Base-by-base conservation (phyloP, 30 jellyfish, hydroid and myxozoan genomes). In the Nemopilema nomurai region DNA sequence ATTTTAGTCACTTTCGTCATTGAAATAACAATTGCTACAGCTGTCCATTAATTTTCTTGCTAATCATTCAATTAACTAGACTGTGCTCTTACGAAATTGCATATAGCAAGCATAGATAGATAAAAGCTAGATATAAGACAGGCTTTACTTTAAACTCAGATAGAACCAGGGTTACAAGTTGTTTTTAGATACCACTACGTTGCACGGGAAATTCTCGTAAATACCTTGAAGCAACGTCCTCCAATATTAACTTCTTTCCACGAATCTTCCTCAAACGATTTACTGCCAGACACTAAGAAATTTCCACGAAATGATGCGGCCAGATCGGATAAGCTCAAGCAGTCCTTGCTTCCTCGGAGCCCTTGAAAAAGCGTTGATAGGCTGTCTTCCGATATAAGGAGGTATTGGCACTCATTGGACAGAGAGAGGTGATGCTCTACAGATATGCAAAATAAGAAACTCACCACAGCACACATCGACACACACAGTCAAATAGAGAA, bases 371-470 rank as follows among this genome's bases (percentile, higher is more conserved):
- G 57, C 33, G 29, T 64, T 25, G 24, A 18, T 16, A 82, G 28
- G 57, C 91, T 82, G 0, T 69, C 69, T 22, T 82, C 78, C 18
- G 91, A 82, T 72, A 82, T 62, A 30, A 82, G 62, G 29, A 82
- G 85, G 63, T 50, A 82, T 70, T 82, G 91, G 16, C 85, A 82
- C 41, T 69, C 91, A 49, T 82, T 82, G n/a, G 91, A 22, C 65
- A 82, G 80, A 3, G 91, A 69, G 26, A 82, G 82, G 51, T 51
- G 71, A 25, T 69, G 79, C 28, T 53, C 26, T 17, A 28, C 85
- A n/a, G 33, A 7, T 20, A 27, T 7, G 8, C 19, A 25, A 3
- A 13, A 41, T 41, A 41, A 13, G 57, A 6, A 41, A 41, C 6
- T 3, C 13, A 13, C 57, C 6, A 41, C 13, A 3, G 57, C 6